A percentile compares a stretch with the other conserved stretches of the same genome.
These are phyloP conservation scores for Mormyrus iriodes DNA, from an alignment of 2,113 vertebrate species.

Conservation along the genomic window DNA sequence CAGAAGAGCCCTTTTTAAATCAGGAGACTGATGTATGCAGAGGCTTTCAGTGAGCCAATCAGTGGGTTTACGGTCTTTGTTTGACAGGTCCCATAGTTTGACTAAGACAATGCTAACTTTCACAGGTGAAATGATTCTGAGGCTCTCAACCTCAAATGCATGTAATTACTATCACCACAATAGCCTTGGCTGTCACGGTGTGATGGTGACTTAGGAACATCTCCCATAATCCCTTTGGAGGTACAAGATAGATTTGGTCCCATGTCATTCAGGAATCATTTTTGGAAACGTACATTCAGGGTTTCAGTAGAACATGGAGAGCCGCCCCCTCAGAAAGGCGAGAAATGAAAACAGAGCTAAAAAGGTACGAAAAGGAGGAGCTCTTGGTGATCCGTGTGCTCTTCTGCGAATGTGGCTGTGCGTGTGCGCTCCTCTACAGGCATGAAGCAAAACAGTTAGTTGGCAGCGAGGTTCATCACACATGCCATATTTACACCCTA, in stretches of 20 bases:
- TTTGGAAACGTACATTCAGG: constrained; percentile 87
- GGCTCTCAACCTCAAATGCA: background rate
- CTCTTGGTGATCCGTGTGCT: background rate
- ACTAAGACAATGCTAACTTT: background rate
- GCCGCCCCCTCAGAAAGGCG: constrained; percentile 58
- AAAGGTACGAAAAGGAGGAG: constrained; percentile 21
- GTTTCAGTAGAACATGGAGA: constrained; percentile 66
- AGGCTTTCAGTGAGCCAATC: background rate
- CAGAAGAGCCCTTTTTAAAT: constrained; percentile 10
- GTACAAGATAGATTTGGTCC: constrained; percentile 71
- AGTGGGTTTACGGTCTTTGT: background rate
- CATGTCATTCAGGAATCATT: constrained; percentile 68
- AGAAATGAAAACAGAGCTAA: constrained; percentile 16
- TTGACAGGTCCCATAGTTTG: background rate
- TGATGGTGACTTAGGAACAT: background rate
- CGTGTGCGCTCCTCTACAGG: constrained; percentile 46
- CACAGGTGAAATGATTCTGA: background rate
- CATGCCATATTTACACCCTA: constrained; percentile 53
- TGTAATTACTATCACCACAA: background rate
- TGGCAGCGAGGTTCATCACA: constrained; percentile 59
- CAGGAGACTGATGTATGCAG: background rate
- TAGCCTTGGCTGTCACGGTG: background rate
- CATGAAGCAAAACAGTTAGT: constrained; percentile 65
- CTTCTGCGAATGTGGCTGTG: constrained; percentile 11
- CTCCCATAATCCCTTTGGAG: constrained; percentile 26